Evolutionary conservation across 1,140 invertebrate species (phyloP), one percentile per base, ranked within the genome.

Genomic region (Nasonia vitripennis): DNA sequence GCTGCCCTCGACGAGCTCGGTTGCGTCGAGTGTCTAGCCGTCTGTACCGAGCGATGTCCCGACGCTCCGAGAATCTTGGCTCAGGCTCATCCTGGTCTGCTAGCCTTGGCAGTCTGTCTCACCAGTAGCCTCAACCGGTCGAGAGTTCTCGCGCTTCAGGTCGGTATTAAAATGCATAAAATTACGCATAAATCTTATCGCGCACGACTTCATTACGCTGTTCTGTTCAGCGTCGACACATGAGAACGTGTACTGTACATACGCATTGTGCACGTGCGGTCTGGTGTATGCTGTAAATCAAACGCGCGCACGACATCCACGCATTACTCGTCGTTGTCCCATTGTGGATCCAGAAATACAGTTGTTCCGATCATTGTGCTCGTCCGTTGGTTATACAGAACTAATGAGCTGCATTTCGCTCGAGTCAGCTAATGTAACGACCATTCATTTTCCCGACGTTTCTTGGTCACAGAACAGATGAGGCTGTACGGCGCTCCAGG

Each of bases 1-100:
- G 96, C 97, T 3, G 94, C 98, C 71, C 93, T 98, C 31, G 97
- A 98, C 92, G 98, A 98, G 91, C 94, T 98, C 71, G 96, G 97
- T 81, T 98, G 97, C 92, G 94, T 99, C 90, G 96, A 98, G 92
- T 98, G 98, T 89, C 92, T 98, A 3, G 96, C 95, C 88, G 96
- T 96, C 86, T 97, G 96, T 90, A 96, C 96, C 87, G 94, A 95
- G 79, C 93, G 96, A 79, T 97, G 97, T 89, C 94, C 95, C 67
- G 97, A 98, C 89, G 95, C 96, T 41, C 94, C 96, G 23, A 92
- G 96, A 86, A 94, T 96, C 86, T 91, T 98, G 86, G 95, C 97
- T 45, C 94, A 96, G 31, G 96, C 97, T 31, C 95, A 96, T 11
- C 96, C 97, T 37, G 97, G 97, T 48, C 94, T 98, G 10, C 97